Evolutionary conservation across 2,797 vertebrate species (phyloP).

Genomic region (Philypnodon macrostomus): DNA sequence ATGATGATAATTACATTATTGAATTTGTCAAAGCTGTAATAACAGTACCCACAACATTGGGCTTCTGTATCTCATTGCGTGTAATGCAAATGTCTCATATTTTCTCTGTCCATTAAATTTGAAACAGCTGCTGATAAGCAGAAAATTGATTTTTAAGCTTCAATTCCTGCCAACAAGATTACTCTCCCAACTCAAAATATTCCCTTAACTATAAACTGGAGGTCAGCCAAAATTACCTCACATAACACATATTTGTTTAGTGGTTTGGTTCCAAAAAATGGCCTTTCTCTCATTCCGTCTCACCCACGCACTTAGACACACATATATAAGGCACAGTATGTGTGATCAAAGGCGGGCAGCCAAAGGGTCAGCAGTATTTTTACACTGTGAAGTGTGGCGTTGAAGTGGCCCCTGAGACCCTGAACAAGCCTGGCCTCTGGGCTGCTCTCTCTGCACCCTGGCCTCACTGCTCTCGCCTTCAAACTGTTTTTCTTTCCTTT

Average conservation of each 20-base stretch:
- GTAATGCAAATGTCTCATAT: conserved; percentile 9
- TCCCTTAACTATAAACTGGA: conserved; percentile 1
- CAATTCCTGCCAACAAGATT: conserved; percentile 6
- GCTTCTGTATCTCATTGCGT: conserved; percentile 7
- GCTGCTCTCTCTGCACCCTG: conserved; percentile 12
- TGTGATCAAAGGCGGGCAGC: conserved; percentile 54
- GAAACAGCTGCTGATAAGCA: conserved; percentile 12
- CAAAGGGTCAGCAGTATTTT: conserved; percentile 65
- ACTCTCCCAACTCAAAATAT: not conserved
- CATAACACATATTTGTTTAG: conserved; percentile 8
- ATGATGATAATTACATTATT: not conserved
- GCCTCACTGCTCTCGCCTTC: not conserved
- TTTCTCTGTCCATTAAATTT: conserved; percentile 7
- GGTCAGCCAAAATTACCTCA: conserved; percentile 1
- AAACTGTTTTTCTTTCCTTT: conserved; percentile 21
- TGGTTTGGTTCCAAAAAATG: not conserved
- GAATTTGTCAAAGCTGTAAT: conserved; percentile 3
- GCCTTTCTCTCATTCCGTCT: not conserved
- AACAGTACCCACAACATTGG: not conserved
- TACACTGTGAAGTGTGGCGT: conserved; percentile 61
- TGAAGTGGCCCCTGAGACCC: conserved; percentile 63
- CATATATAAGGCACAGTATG: not conserved
- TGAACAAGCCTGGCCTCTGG: conserved; percentile 58
- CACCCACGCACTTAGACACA: conserved; percentile 5
- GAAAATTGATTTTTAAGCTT: conserved; percentile 18